These are phyloP conservation scores for Hirudo medicinalis DNA, from an alignment of 1,140 invertebrate genomes.

Conservation along the genomic window DNA sequence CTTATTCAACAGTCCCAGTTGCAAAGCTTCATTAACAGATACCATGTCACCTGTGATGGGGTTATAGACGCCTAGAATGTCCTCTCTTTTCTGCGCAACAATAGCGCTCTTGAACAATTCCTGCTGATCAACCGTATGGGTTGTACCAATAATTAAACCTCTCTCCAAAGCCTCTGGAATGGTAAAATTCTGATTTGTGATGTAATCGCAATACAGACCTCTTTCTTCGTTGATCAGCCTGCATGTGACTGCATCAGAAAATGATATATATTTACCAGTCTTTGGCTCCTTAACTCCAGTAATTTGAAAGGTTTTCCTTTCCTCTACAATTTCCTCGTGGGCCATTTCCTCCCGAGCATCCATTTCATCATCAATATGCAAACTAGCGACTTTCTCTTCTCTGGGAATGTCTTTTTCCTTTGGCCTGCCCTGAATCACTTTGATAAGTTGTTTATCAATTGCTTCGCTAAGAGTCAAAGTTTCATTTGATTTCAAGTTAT, in stretches of 20 bases:
- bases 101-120: slow-evolving; percentile 33
- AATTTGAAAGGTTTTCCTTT: slow-evolving; percentile 38
- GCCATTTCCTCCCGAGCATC: slow-evolving; percentile 34
- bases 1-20: slow-evolving; percentile 55
- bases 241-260: slow-evolving; percentile 67
- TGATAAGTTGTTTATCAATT: slow-evolving; percentile 30
- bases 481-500: slow-evolving; percentile 35
- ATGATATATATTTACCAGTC: slow-evolving; percentile 61
- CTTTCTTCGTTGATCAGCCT: slow-evolving; percentile 67
- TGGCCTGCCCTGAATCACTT: slow-evolving; percentile 27
- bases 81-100: slow-evolving; percentile 25
- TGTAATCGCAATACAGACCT: slow-evolving; percentile 57
- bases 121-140: slow-evolving; percentile 31
- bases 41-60: slow-evolving; percentile 59
- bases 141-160: slow-evolving; percentile 49
- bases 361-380: slow-evolving; percentile 35
- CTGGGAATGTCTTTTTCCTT: slow-evolving; percentile 24
- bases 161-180: slow-evolving; percentile 43
- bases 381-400: slow-evolving; percentile 29
- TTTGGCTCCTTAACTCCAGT: slow-evolving; percentile 64
- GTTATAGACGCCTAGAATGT: slow-evolving; percentile 49
- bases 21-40: slow-evolving; percentile 58
- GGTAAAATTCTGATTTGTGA: slow-evolving; percentile 54
- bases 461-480: slow-evolving; percentile 35
- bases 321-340: slow-evolving; percentile 34